phyloP scores from a whole-genome alignment of 2,797 vertebrate genomes.

The Hylomyscus alleni region DNA sequence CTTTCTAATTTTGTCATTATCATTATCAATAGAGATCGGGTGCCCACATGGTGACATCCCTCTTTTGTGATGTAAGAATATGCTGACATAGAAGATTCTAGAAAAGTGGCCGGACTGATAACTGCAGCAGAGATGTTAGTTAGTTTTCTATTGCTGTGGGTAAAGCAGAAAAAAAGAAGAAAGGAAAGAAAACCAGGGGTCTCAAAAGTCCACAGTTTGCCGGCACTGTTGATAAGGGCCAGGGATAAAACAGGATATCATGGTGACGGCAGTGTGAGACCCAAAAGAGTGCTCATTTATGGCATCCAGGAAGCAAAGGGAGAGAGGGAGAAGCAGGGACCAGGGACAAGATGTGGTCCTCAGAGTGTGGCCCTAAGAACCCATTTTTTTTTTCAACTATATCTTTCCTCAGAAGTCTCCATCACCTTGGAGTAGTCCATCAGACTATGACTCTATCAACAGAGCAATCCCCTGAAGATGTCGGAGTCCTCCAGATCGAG shows the following conservation, averaged over 20 bases:
- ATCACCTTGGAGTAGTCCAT: not conserved
- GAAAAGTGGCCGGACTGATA: not conserved
- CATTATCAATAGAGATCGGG: not conserved
- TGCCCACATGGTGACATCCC: not conserved
- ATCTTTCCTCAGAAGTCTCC: not conserved
- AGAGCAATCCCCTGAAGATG: not conserved
- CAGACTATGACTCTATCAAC: not conserved
- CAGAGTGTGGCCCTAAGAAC: not conserved
- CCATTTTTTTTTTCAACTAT: not conserved
- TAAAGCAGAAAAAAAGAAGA: not conserved
- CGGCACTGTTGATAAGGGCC: not conserved
- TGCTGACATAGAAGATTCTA: not conserved
- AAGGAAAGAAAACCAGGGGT: not conserved
- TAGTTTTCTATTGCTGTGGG: not conserved
- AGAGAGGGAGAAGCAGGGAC: too few species aligned
- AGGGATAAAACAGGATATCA: not conserved
- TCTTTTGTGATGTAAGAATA: slow-evolving; percentile 9
- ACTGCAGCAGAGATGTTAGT: not conserved
- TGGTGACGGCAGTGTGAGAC: not conserved
- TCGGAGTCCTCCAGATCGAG: not conserved
- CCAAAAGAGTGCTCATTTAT: not conserved
- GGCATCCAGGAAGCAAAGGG: not conserved
- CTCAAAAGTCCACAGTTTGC: not conserved
- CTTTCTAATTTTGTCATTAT: slow-evolving; percentile 3
- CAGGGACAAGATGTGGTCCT: not conserved